Percentiles rank a stretch among this genome's conserved stretches.
phyloP scores from a whole-genome alignment of 2,113 vertebrate genomes.

The Phrynosoma platyrhinos region DNA sequence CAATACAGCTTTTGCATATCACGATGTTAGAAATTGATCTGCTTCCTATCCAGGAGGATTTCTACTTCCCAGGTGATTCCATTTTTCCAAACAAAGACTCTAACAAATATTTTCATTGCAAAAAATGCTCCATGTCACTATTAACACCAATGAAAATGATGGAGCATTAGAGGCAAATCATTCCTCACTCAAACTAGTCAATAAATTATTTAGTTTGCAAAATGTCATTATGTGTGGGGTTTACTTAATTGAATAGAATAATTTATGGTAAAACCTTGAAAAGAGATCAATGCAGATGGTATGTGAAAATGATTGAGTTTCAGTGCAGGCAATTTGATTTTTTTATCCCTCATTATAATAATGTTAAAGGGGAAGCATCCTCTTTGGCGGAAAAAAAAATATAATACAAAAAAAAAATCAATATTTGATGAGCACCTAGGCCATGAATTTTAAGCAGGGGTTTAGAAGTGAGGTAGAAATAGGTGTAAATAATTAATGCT shows the following conservation, averaged over 20 bases:
- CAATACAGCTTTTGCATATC: background rate
- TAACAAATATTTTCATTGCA: conserved; percentile 54
- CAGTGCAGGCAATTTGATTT: conserved; percentile 82
- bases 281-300: conserved; percentile 82
- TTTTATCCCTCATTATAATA: conserved; percentile 87
- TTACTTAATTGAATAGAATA: conserved; percentile 89
- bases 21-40: conserved; percentile 35
- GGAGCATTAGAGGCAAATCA: conserved; percentile 70
- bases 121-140: conserved; percentile 56
- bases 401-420: conserved; percentile 79
- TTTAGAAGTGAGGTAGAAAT: conserved; percentile 71
- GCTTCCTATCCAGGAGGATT: conserved; percentile 52
- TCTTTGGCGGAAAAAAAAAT: conserved; percentile 62
- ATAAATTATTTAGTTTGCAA: conserved; percentile 89
- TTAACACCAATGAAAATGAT: conserved; percentile 75
- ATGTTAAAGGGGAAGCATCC: conserved; percentile 83
- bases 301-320: conserved; percentile 80
- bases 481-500: conserved; percentile 78
- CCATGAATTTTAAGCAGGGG: conserved; percentile 87
- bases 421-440: conserved; percentile 88
- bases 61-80: conserved; percentile 65
- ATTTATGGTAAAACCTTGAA: conserved; percentile 85
- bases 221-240: conserved; percentile 83
- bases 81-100: conserved; percentile 67
- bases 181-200: conserved; percentile 78